Conservation (phyloP, 2,888 invertebrate genomes). For the Drosophila fulvimacula region DNA sequence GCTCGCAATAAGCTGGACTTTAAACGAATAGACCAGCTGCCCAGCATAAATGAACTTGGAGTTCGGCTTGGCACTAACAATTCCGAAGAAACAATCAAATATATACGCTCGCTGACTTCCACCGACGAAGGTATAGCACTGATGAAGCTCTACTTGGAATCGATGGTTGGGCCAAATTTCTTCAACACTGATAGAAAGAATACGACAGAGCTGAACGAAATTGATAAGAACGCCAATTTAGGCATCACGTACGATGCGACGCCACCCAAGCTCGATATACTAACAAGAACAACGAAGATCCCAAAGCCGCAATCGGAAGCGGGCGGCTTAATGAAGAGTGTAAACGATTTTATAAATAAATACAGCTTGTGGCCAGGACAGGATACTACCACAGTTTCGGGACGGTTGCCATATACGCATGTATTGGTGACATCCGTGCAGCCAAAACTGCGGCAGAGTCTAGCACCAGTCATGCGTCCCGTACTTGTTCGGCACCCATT, state of each 20-base stretch:
- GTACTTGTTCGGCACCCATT: constrained; percentile 59
- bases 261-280: constrained; percentile 8
- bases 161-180: constrained; percentile 61
- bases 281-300: constrained; percentile 21
- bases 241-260: constrained; percentile 37
- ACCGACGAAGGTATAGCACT: constrained; percentile 77
- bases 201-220: constrained; percentile 6
- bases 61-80: constrained; percentile 77
- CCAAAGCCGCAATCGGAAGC: constrained; percentile 5
- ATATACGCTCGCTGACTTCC: constrained; percentile 71
- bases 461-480: constrained; percentile 25
- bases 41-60: constrained; percentile 74
- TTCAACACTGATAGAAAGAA: constrained; percentile 15
- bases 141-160: constrained; percentile 77
- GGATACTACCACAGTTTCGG: constrained; percentile 19
- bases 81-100: constrained; percentile 73
- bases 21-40: constrained; percentile 70
- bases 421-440: constrained; percentile 38
- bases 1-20: constrained; percentile 77
- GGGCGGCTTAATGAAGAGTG: constrained; percentile 59
- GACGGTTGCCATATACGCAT: constrained; percentile 30
- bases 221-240: constrained; percentile 39
- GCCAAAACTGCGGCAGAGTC: neutral
- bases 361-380: constrained; percentile 64
- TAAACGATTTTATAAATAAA: constrained; percentile 66